phyloP scores from a whole-genome alignment of 2,797 vertebrate species.

The Halcyon chelicuti region DNA sequence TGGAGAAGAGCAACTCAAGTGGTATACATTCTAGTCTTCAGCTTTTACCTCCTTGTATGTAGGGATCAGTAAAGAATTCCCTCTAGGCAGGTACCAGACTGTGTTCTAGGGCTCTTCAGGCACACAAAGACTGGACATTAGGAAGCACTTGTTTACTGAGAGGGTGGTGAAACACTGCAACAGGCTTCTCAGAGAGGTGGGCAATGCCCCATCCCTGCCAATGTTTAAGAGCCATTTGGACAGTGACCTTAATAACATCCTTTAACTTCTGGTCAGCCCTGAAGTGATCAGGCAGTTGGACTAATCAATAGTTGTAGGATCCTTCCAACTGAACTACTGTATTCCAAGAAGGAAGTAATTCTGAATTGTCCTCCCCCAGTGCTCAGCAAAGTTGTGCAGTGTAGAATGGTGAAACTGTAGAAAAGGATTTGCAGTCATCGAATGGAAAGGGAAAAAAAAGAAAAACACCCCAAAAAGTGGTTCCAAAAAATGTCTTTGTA shows the following conservation, averaged over 20 bases:
- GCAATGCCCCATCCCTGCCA: neutral
- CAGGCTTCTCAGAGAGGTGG: neutral
- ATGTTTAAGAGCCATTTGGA: neutral
- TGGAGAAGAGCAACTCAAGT: neutral
- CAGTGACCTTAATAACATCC: neutral
- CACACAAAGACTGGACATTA: neutral
- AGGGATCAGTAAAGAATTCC: neutral
- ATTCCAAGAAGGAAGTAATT: neutral
- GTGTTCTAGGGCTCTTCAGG: neutral
- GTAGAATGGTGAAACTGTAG: neutral
- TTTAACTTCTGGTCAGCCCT: neutral
- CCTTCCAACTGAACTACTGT: neutral
- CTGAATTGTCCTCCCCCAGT: neutral
- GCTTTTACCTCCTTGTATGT: neutral
- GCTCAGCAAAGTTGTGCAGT: neutral
- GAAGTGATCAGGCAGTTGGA: neutral
- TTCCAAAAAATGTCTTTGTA: neutral
- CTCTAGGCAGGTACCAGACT: neutral
- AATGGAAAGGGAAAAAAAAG: neutral
- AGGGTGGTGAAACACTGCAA: neutral
- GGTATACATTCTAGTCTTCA: neutral
- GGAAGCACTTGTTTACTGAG: neutral
- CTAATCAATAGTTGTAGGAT: rapidly evolving
- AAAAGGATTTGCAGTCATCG: neutral
- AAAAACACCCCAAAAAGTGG: neutral